phyloP scores from a whole-genome alignment of 2,113 vertebrate species.

The Anseranas semipalmata region DNA sequence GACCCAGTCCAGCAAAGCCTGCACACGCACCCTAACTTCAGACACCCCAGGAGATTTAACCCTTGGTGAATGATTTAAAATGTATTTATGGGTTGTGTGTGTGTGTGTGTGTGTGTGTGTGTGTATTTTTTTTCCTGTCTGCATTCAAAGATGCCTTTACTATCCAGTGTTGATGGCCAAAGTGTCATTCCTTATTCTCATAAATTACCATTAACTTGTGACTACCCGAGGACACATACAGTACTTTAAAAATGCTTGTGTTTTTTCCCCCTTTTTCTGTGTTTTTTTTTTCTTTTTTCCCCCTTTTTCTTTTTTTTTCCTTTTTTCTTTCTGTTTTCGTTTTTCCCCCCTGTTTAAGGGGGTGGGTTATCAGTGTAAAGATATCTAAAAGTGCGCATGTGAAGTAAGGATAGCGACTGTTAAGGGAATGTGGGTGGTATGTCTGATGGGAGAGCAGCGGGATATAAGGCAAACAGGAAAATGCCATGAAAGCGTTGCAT shows the following conservation, averaged over 20 bases:
- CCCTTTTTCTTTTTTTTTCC: background rate
- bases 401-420: slow-evolving; percentile 34
- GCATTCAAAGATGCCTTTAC: slow-evolving; percentile 35
- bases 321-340: background rate
- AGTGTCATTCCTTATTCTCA: slow-evolving; percentile 60
- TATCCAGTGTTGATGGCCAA: slow-evolving; percentile 32
- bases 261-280: background rate
- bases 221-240: background rate
- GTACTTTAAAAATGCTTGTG: slow-evolving; percentile 30
- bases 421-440: slow-evolving; percentile 63
- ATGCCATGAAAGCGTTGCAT: background rate
- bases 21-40: background rate
- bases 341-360: background rate
- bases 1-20: background rate
- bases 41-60: background rate
- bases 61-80: slow-evolving; percentile 45
- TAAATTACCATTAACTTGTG: slow-evolving; percentile 36
- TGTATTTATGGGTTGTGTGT: slow-evolving; percentile 37
- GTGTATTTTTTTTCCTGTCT: background rate
- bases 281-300: background rate
- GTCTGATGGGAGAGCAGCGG: slow-evolving; percentile 51
- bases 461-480: slow-evolving; percentile 15
- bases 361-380: background rate
- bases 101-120: background rate
- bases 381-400: slow-evolving; percentile 49